These are phyloP conservation scores for Sander lucioperca DNA, from an alignment of 2,113 vertebrate species.

Conservation along the genomic window DNA sequence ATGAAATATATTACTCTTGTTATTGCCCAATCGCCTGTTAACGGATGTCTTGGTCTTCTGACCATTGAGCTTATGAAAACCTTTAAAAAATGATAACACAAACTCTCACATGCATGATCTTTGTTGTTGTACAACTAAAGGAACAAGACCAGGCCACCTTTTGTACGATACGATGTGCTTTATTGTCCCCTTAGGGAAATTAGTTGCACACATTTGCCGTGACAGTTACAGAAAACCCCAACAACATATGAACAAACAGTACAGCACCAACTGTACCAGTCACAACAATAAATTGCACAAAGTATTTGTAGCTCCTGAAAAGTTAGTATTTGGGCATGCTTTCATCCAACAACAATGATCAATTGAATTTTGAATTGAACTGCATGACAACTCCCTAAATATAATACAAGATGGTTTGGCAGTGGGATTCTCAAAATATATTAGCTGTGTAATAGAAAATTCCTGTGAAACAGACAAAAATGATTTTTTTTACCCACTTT, in stretches of 20 bases:
- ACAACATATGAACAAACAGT: too few relatives aligned
- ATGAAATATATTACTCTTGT: not conserved
- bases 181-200: too few relatives aligned
- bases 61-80: not conserved
- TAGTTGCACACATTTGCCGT: too few relatives aligned
- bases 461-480: slow-evolving; percentile 5
- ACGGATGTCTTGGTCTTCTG: not conserved
- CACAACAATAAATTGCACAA: too few relatives aligned
- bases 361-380: not conserved
- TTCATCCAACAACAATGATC: not conserved
- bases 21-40: not conserved
- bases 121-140: not conserved
- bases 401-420: slow-evolving; percentile 1
- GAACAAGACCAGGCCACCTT: not conserved
- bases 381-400: not conserved
- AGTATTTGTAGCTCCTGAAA: not conserved
- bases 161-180: not conserved
- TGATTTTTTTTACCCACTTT: not conserved
- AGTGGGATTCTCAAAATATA: not conserved
- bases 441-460: slow-evolving; percentile 4
- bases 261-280: too few relatives aligned
- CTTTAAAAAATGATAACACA: not conserved
- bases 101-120: not conserved
- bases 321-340: not conserved
- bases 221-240: too few relatives aligned